Base-by-base conservation (phyloP, 2,113 vertebrate genomes). In the Ceuthmochares aereus region DNA sequence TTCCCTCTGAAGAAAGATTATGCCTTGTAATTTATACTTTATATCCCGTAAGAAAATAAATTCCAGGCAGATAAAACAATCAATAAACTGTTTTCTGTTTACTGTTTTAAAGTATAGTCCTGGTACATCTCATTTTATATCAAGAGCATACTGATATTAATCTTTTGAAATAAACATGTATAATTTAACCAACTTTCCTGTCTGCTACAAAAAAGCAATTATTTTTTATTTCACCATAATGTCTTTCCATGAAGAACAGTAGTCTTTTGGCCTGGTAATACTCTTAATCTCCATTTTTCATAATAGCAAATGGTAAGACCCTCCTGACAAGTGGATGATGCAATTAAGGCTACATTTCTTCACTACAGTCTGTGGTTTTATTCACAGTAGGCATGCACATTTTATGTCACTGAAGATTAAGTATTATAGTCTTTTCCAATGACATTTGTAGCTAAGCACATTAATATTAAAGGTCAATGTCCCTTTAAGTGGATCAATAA, bases 401-500 rank as follows among this genome's bases (percentile, higher is more conserved):
- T 93, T 94, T 85, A 84, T 91, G 89, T 85, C 89, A 86, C 58
- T 78, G 75, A 81, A 84, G 86, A 95, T 93, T 94, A 89, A 93
- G 60, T 89, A 56, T 78, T 88, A 84, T 37, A 95, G 77, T 95
- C 7, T 87, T 87, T 94, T 90, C 30, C 36, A 87, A 69, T 84
- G 83, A 90, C 79, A 94, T 96, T 95, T 96, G 49, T 78, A 92
- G 73, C 73, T 93, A 93, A 96, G 49, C 47, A 94, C 27, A 84
- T 94, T 88, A 70, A 86, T 90, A 91, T 90, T 83, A 91, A 95
- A 95, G 87, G 92, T 94, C 96, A 96, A 72, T 85, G 75, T 84
- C 45, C n/a, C 47, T 95, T 90, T 91, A 90, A 96, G 67, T 86
- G 78, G 89, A 97, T 97, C 93, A 2, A 87, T 95, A 91, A 67